Evolutionary conservation across 2,888 invertebrate species (phyloP), one percentile per base, ranked within the genome.

Genomic region (Julus scanicus): DNA sequence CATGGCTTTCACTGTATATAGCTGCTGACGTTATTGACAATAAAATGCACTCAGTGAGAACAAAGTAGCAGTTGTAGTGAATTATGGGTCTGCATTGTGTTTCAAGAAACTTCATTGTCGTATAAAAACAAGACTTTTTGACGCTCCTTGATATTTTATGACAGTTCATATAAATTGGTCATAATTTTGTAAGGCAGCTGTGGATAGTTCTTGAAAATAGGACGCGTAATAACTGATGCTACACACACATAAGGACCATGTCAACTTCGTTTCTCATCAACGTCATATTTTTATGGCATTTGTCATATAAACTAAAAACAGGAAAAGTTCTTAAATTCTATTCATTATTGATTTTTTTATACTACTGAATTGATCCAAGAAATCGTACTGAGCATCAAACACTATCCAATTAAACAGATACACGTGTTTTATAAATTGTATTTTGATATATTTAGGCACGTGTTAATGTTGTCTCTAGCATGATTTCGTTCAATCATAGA

Each of bases 71-170:
- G 17, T 57, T n/a, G 17, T n/a, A 57, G 57, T n/a, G 57, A 57
- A 57, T 57, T 57, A 57, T 57, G 57, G 57, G 57, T 57, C 57
- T n/a, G 57, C 57, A 57, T 57, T 57, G 57, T 57, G n/a, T 57
- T 57, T 57, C 57, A 57, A 5, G n/a, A 57, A 57, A 17, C 57
- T 57, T n/a, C 57, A 8, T 57, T 8, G 57, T 13, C 57, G n/a
- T 57, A 57, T 57, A 57, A 57, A 53, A 57, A 57, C 57, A 57
- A 57, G 57, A n/a, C 57, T 57, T 53, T 29, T 53, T 57, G 57
- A 57, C 57, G n/a, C 57, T 57, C 53, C 8, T 53, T 53, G 53
- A 13, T 53, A n/a, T n/a, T 57, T 57, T n/a, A 57, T 57, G 57
- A 57, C 57, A n/a, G 57, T 57, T 57, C 57, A 57, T 57, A 57